Base-by-base conservation (phyloP, 1,140 invertebrate genomes). In the Mamestra configurata region DNA sequence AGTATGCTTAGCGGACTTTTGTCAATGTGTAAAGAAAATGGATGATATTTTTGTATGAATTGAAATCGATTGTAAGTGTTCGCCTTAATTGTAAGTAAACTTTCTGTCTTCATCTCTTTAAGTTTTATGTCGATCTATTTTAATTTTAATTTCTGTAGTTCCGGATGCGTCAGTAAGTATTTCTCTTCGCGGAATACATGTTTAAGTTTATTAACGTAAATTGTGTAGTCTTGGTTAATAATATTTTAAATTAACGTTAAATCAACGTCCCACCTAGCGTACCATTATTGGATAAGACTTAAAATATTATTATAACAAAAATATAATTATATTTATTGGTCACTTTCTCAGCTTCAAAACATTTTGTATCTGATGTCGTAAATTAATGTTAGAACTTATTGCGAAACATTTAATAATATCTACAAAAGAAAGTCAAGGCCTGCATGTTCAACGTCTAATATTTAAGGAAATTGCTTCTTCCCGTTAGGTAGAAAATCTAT, bases 21-120 rank as follows among this genome's bases (percentile, higher is more conserved):
- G 86, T 85, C 85, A 80, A 84, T 86, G 83, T 89, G 87, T 92
- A 92, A 88, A 90, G 85, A 90, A 93, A 93, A 59, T 89, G 90
- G 87, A 93, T 91, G 88, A 94, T 94, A 94, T 94, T 94, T 94
- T 94, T 94, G 91, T 94, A 94, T 94, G 92, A 86, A 85, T 88
- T 84, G 84, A 85, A 81, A 82, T 89, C 84, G 80, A 88, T 78
- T 83, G 78, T 92, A 91, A 91, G 91, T 86, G 82, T 89, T 84
- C 79, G 87, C 84, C 79, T 88, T 86, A 86, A 82, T 72, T 72
- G 68, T 87, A 87, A 80, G 73, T 51, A 53, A 72, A 82, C 27
- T n/a, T n/a, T n/a, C n/a, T 68, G 79, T 78, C 57, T 81, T 83
- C 80, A 80, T 61, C 27, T 59, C 27, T 55, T 49, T 46, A 35